phyloP scores from a whole-genome alignment of 2,797 vertebrate species.

The Phoxinus dragarum region DNA sequence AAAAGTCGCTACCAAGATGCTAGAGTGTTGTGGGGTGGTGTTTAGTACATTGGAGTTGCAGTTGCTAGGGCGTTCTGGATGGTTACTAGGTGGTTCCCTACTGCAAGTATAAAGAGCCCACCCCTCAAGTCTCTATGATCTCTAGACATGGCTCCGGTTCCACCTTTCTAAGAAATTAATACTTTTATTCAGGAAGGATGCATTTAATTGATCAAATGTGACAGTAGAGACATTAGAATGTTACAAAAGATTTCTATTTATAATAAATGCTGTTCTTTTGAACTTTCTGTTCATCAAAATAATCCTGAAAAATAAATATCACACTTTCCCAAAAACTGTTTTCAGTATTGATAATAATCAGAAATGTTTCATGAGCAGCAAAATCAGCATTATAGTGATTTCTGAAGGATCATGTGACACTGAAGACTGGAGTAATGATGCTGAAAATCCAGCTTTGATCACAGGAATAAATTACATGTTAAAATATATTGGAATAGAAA shows the following conservation, averaged over 20 bases:
- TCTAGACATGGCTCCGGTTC: neutral
- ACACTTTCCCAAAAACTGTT: too few relatives aligned
- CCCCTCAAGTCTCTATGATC: neutral
- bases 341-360: neutral
- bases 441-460: neutral
- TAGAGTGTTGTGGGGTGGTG: too few relatives aligned
- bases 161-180: neutral
- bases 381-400: neutral
- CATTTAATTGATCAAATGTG: neutral
- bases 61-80: neutral
- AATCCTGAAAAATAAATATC: neutral
- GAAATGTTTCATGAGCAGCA: neutral
- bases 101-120: neutral
- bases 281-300: neutral
- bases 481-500: neutral
- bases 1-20: neutral
- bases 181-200: neutral
- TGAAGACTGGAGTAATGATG: neutral
- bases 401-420: neutral
- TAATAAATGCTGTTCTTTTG: neutral
- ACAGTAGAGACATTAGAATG: neutral
- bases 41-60: neutral
- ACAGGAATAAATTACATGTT: neutral
- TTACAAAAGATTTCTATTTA: too few relatives aligned
- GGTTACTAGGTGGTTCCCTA: neutral